These are phyloP conservation scores for Venustaconcha ellipsiformis DNA, from an alignment of 1,140 invertebrate species.

Conservation along the genomic window DNA sequence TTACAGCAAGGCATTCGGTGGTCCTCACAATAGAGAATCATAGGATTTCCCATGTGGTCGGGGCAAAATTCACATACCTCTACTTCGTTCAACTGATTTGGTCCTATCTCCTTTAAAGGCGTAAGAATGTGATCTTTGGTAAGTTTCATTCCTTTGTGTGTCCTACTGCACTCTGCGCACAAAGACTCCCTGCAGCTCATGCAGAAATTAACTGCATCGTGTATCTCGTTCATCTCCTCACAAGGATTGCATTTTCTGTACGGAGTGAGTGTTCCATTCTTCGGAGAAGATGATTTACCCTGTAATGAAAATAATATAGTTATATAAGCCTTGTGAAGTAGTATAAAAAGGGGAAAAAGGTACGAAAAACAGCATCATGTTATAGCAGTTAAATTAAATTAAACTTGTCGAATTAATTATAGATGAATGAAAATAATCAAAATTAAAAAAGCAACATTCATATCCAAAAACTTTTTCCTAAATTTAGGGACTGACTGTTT, in stretches of 20 bases:
- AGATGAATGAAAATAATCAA: too few species aligned
- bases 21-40: conserved; percentile 27
- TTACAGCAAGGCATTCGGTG: conserved; percentile 19
- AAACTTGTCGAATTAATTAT: too few species aligned
- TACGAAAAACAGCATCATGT: too few species aligned
- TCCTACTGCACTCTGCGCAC: conserved; percentile 29
- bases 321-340: too few species aligned
- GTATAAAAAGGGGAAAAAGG: too few species aligned
- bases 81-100: conserved; percentile 12
- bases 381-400: too few species aligned
- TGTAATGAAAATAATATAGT: too few species aligned
- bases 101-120: conserved; percentile 18
- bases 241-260: conserved; percentile 23
- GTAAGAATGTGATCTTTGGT: conserved; percentile 25
- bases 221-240: conserved; percentile 10
- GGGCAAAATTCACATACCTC: conserved; percentile 23
- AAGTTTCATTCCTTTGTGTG: conserved; percentile 27
- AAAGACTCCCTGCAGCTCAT: conserved; percentile 24
- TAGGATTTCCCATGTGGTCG: conserved; percentile 22
- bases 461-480: too few species aligned
- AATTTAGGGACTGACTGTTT: too few species aligned
- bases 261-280: not conserved
- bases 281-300: too few species aligned
- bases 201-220: conserved; percentile 26
- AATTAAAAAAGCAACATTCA: too few species aligned